Conservation (phyloP, 2,888 invertebrate species). For the Heliconius ismenius region DNA sequence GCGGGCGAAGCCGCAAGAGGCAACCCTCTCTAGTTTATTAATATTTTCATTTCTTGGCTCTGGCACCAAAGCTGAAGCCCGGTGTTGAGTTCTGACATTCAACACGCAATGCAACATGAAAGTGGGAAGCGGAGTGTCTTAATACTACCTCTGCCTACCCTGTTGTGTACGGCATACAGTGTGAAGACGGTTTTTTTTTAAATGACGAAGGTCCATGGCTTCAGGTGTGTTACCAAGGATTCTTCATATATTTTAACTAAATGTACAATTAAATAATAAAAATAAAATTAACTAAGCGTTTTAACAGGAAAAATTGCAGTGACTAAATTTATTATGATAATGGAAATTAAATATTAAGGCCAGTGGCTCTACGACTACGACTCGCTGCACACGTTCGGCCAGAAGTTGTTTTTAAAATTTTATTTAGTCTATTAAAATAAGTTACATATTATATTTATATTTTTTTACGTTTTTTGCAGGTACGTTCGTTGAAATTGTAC, state of each 20-base stretch:
- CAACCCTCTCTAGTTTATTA: no score
- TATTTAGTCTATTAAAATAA: neutral
- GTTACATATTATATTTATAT: neutral
- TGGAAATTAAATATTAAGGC: conserved; percentile 26
- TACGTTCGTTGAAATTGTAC: conserved; percentile 3
- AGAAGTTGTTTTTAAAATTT: neutral
- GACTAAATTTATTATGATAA: conserved; percentile 29
- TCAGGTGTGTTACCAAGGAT: neutral
- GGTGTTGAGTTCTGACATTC: no score
- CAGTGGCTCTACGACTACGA: conserved; percentile 18
- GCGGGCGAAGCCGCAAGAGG: no score
- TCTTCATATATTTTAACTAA: neutral
- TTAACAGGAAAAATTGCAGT: conserved; percentile 7
- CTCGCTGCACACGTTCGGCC: conserved; percentile 22
- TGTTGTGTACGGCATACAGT: no score
- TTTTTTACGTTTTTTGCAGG: conserved; percentile 23
- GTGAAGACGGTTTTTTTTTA: no score
- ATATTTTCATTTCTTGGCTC: no score
- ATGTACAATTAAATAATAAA: conserved; percentile 22
- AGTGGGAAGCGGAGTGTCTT: no score
- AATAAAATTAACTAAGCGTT: conserved; percentile 29
- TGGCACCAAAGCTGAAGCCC: no score
- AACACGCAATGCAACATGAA: no score
- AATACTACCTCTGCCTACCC: no score
- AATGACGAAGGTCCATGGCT: no score